phyloP scores from a whole-genome alignment of 2,797 vertebrate genomes.

The Schizopygopsis pylzovi region DNA sequence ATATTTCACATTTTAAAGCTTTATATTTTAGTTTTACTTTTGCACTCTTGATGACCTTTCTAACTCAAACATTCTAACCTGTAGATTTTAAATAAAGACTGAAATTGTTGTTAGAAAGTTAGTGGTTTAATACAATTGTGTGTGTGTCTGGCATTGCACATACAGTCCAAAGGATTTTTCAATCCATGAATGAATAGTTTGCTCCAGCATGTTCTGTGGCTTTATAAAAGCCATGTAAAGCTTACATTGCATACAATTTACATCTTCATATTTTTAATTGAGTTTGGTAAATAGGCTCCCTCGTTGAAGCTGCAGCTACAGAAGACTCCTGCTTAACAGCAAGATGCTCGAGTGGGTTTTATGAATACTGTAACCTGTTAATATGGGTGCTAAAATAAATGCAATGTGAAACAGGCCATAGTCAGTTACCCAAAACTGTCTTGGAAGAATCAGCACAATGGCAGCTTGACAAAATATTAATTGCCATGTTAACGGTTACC shows the following conservation, averaged over 20 bases:
- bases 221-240: not conserved
- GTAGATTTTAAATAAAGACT: too few relatives aligned
- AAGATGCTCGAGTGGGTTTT: not conserved
- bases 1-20: too few relatives aligned
- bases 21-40: too few relatives aligned
- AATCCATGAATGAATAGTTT: not conserved
- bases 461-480: constrained; percentile 39
- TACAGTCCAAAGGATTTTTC: not conserved
- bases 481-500: constrained; percentile 45
- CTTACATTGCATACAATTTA: not conserved
- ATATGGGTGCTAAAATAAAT: constrained; percentile 2
- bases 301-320: not conserved
- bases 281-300: not conserved
- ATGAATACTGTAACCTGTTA: not conserved
- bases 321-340: not conserved
- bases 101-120: too few relatives aligned
- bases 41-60: too few relatives aligned
- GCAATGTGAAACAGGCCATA: constrained; percentile 22
- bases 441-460: constrained; percentile 24
- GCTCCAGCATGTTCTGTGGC: not conserved
- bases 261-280: not conserved
- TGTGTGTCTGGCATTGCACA: too few relatives aligned
- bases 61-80: too few relatives aligned
- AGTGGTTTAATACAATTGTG: too few relatives aligned
- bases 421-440: constrained; percentile 10